These are phyloP conservation scores for Ciconia boyciana DNA, from an alignment of 2,113 vertebrate species.

Conservation along the genomic window DNA sequence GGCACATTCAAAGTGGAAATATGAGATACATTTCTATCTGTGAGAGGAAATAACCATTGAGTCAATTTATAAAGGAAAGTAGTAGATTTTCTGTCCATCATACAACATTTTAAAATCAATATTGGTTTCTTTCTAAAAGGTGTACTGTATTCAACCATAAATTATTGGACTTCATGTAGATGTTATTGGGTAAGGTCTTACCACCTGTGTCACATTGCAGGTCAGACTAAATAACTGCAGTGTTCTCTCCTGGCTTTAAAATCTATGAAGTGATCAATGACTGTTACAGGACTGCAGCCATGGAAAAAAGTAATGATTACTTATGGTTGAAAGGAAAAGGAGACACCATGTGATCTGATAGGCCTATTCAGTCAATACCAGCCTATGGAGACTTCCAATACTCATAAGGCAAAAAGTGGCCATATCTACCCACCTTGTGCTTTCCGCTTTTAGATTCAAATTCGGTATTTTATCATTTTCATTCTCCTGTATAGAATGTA, in stretches of 20 bases:
- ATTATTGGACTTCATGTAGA: background rate
- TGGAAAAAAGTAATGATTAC: background rate
- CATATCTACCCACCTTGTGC: background rate
- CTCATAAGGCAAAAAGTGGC: background rate
- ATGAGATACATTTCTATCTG: background rate
- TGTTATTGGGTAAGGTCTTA: background rate
- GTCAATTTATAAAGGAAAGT: background rate
- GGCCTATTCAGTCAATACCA: background rate
- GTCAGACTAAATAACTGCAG: background rate
- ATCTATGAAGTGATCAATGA: slow-evolving; percentile 27
- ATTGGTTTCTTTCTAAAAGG: background rate
- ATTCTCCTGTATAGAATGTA: background rate
- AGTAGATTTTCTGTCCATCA: slow-evolving; percentile 8
- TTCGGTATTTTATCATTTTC: background rate
- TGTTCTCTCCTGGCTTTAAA: background rate
- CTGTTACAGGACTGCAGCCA: background rate
- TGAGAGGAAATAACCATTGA: background rate
- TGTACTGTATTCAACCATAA: background rate
- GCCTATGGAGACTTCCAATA: background rate
- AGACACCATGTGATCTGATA: background rate
- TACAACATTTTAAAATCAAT: slow-evolving; percentile 5
- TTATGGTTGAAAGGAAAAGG: background rate
- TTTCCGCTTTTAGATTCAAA: background rate
- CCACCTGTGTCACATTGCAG: background rate
- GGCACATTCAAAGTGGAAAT: background rate